These are phyloP conservation scores for Dromaius novaehollandiae DNA, from an alignment of 2,113 vertebrate species.

Conservation along the genomic window DNA sequence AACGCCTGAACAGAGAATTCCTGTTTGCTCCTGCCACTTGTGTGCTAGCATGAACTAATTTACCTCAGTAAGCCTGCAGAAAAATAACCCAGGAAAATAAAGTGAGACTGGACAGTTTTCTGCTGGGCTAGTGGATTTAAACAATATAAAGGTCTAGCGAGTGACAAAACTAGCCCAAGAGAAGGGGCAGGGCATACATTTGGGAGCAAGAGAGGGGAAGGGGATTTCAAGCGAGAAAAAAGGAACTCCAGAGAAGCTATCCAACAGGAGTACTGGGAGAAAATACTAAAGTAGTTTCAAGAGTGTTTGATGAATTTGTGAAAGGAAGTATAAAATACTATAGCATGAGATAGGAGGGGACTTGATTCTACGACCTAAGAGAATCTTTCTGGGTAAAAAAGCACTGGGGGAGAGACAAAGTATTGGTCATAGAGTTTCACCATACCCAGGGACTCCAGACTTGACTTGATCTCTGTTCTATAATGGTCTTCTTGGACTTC, in stretches of 20 bases:
- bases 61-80: not conserved
- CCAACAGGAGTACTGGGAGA: not conserved
- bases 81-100: not conserved
- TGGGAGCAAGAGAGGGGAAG: not conserved
- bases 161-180: not conserved
- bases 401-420: not conserved
- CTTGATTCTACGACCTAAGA: not conserved
- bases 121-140: not conserved
- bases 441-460: slow-evolving; percentile 87
- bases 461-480: slow-evolving; percentile 87
- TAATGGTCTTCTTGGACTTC: slow-evolving; percentile 98
- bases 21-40: not conserved
- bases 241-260: not conserved
- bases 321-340: not conserved
- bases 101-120: not conserved
- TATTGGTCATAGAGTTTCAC: not conserved
- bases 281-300: not conserved
- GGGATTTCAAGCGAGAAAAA: not conserved
- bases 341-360: not conserved
- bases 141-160: not conserved
- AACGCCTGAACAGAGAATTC: not conserved
- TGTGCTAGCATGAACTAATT: not conserved
- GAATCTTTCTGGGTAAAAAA: not conserved
- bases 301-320: not conserved
- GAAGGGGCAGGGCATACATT: not conserved